Evolutionary conservation across 2,797 vertebrate species (phyloP).

Genomic region (Anabas testudineus): DNA sequence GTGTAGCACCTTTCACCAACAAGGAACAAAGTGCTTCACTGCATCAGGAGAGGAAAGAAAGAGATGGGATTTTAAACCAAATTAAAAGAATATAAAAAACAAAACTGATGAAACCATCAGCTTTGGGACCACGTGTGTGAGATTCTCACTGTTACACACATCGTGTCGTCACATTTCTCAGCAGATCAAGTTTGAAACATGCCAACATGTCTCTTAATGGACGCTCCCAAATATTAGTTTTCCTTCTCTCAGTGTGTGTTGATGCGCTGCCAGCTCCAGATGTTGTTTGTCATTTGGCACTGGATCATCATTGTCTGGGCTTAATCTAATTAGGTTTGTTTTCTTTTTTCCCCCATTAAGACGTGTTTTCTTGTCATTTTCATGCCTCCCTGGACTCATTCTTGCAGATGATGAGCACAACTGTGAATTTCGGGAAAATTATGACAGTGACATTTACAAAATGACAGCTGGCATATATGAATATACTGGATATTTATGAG

Average conservation of each 20-base stretch:
- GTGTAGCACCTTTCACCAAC: not conserved
- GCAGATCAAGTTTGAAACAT: not conserved
- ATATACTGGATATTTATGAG: too few species aligned
- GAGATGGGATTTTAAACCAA: not conserved
- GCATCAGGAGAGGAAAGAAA: not conserved
- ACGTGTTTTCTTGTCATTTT: conserved; percentile 19
- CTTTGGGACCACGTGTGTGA: too few species aligned
- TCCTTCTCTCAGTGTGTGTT: conserved; percentile 17
- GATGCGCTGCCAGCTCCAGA: conserved; percentile 46
- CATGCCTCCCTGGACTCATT: conserved; percentile 22
- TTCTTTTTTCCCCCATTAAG: conserved; percentile 7
- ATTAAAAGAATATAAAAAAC: too few species aligned
- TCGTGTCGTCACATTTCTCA: not conserved
- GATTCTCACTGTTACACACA: too few species aligned
- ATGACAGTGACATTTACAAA: conserved; percentile 27
- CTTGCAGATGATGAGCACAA: conserved; percentile 21
- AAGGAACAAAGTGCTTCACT: not conserved
- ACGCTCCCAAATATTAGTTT: conserved; percentile 13
- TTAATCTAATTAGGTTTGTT: conserved; percentile 32
- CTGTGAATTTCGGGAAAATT: conserved; percentile 44
- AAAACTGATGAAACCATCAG: too few species aligned
- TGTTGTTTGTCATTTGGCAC: conserved; percentile 44
- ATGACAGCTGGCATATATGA: not conserved
- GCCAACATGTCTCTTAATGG: not conserved
- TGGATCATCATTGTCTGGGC: conserved; percentile 36